Conservation (phyloP, 2,113 vertebrate genomes). For the Crotalus helleri region DNA sequence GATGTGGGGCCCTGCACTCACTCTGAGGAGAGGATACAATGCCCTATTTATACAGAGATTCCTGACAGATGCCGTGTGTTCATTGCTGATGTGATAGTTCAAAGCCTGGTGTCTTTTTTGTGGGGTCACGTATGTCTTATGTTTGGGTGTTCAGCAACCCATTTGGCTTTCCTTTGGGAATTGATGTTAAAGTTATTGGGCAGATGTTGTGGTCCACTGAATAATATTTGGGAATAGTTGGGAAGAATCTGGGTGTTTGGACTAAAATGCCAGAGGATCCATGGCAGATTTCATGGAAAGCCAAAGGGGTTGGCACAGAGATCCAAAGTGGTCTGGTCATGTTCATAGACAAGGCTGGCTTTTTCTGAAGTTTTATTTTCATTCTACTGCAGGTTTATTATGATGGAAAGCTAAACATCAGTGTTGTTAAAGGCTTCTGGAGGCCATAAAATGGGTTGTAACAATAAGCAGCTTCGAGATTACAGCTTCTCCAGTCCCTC, state of each 20-base stretch:
- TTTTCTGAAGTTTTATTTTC: not conserved
- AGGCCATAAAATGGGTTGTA: not conserved
- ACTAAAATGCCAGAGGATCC: not conserved
- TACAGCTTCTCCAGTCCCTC: not conserved
- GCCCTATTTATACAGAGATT: not conserved
- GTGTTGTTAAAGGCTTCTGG: not conserved
- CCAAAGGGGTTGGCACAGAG: not conserved
- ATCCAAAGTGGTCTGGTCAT: not conserved
- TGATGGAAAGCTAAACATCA: not conserved
- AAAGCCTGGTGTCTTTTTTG: not conserved
- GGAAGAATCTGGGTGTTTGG: not conserved
- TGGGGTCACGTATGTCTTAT: not conserved
- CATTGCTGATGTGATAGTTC: not conserved
- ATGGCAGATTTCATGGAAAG: not conserved
- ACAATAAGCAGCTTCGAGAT: not conserved
- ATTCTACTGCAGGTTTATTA: not conserved
- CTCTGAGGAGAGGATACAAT: not conserved
- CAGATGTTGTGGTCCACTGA: not conserved
- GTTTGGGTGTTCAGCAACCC: no score
- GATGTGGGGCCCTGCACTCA: not conserved
- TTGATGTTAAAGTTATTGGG: not conserved
- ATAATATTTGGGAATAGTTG: not conserved
- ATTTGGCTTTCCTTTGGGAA: not conserved
- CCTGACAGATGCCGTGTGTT: not conserved
- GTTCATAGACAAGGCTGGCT: not conserved